A percentile compares a stretch with the other conserved stretches of the same genome.
phyloP scores from a whole-genome alignment of 1,140 invertebrate genomes.

The Heliothis virescens region DNA sequence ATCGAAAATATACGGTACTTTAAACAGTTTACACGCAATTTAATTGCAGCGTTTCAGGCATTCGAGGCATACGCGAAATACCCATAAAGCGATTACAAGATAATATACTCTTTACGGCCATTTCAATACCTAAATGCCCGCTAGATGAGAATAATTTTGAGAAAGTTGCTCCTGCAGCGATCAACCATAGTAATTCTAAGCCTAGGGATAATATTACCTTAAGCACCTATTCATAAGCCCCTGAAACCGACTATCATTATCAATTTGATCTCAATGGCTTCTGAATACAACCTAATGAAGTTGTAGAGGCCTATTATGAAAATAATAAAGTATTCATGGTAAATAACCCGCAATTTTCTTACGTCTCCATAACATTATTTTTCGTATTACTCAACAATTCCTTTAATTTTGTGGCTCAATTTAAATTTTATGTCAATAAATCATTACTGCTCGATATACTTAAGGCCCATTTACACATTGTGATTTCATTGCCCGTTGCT shows the following conservation, averaged over 20 bases:
- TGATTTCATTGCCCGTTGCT: too few relatives aligned
- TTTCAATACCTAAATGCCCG: constrained; percentile 27
- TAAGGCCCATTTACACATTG: too few relatives aligned
- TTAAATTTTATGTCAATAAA: constrained; percentile 34
- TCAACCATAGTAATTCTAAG: constrained; percentile 40
- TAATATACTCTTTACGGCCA: constrained; percentile 23
- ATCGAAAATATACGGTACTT: constrained; percentile 48
- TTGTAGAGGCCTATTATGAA: constrained; percentile 36
- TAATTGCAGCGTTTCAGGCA: constrained; percentile 46
- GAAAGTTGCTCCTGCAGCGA: constrained; percentile 35
- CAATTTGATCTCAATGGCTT: constrained; percentile 48
- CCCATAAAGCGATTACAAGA: constrained; percentile 32
- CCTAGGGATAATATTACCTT: constrained; percentile 39
- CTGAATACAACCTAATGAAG: constrained; percentile 45
- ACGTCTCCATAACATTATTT: constrained; percentile 31
- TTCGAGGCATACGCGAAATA: constrained; percentile 31
- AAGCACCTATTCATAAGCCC: constrained; percentile 43
- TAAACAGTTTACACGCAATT: constrained; percentile 44
- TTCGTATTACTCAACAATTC: constrained; percentile 24
- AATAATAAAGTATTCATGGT: constrained; percentile 46
- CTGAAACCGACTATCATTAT: constrained; percentile 43
- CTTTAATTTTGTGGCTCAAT: constrained; percentile 35
- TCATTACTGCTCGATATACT: constrained; percentile 11
- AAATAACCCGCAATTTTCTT: constrained; percentile 33
- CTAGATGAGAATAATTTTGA: constrained; percentile 43